phyloP scores from a whole-genome alignment of 2,888 invertebrate genomes.

The Nowickia ferox region DNA sequence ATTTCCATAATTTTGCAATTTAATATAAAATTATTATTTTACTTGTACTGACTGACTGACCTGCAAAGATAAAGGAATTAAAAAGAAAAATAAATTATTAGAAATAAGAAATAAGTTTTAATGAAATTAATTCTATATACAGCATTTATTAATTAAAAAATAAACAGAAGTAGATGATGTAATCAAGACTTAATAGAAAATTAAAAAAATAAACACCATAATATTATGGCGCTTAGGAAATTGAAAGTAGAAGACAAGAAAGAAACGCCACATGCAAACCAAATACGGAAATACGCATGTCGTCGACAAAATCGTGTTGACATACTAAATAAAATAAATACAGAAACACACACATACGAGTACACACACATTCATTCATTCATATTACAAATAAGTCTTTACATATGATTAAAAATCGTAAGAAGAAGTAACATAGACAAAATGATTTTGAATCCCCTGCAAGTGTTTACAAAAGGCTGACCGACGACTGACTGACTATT shows the following conservation, averaged over 20 bases:
- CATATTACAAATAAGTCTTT: constrained; percentile 48
- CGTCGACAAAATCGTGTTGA: constrained; percentile 57
- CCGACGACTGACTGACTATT: background rate
- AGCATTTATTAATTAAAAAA: constrained; percentile 26
- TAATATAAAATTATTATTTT: background rate
- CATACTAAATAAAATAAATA: constrained; percentile 39
- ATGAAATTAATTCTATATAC: constrained; percentile 25
- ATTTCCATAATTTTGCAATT: constrained; percentile 39
- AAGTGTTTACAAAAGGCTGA: no score
- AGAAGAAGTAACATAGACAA: constrained; percentile 4
- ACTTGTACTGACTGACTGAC: constrained; percentile 48
- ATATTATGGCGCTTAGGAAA: constrained; percentile 65
- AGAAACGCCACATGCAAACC: constrained; percentile 27
- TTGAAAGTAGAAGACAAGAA: constrained; percentile 41
- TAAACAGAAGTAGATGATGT: constrained; percentile 60
- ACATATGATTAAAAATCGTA: constrained; percentile 25
- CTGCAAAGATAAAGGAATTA: constrained; percentile 61
- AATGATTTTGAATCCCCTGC: background rate
- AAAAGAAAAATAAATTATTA: constrained; percentile 45
- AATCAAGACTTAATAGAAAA: constrained; percentile 64
- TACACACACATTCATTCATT: constrained; percentile 10
- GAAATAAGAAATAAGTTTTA: constrained; percentile 24
- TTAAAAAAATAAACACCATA: constrained; percentile 5
- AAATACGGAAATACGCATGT: constrained; percentile 72
- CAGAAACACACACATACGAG: background rate